Evolutionary conservation across 2,888 invertebrate species (phyloP), one percentile per base, ranked within the genome.

Genomic region (Cheilosia vulpina): DNA sequence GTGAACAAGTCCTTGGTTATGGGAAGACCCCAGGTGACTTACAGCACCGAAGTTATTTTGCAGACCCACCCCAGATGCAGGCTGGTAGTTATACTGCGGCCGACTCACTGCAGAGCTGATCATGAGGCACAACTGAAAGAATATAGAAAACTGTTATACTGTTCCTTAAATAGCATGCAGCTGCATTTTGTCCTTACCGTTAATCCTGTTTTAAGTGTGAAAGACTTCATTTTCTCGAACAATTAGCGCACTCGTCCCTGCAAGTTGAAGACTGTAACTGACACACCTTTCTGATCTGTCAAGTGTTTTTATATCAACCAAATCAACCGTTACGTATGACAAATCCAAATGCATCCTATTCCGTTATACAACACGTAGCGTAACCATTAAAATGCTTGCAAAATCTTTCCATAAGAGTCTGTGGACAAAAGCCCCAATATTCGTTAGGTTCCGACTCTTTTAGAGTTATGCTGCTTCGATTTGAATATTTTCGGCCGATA

Each of bases 311-410:
- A 85, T 85, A 83, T 76, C 27, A n/a, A 43, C 19, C 41, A 31
- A 60, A 65, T 41, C 45, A 41, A 60, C 21, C n/a, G 80, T 85
- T 85, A 85, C 80, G 80, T 76, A 6, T 66, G 41, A 78, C 50
- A 71, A 38, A 71, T 65, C 57, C 17, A 69, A 81, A 76, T 81
- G 81, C 71, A 82, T 71, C 76, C 68, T 69, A 47, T 47, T 13
- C 66, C 66, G 66, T 85, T 85, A 85, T 76, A 80, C 71, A 85
- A 85, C 21, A 38, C 19, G 7, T 47, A 55, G 62, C 76, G 66
- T 72, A 76, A 80, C 76, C 31, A 75, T 43, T 76, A n/a, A 60
- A 60, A 57, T 15, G 71, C 80, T 85, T 85, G 84, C 80, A 80
- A 85, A 85, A 80, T 80, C 21, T 24, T 50, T 55, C 47, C 69